Evolutionary conservation across 2,888 invertebrate genomes (phyloP).

Genomic region (Pachymerium ferrugineum): DNA sequence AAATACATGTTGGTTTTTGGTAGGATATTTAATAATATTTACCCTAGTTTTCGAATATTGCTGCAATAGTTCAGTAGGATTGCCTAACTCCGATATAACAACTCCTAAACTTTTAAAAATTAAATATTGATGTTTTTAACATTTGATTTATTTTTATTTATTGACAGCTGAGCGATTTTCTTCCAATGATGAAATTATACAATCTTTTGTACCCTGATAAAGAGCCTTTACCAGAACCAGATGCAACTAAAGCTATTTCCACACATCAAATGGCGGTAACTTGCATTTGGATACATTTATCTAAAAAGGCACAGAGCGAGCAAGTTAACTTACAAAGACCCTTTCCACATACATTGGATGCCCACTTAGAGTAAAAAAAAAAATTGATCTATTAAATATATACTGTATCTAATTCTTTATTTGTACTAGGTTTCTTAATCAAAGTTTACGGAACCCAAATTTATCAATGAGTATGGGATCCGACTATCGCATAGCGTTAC

Average conservation of each 20-base stretch:
- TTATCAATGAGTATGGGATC: constrained; percentile 60
- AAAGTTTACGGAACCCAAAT: constrained; percentile 49
- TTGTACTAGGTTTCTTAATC: constrained; percentile 66
- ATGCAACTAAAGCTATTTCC: constrained; percentile 76
- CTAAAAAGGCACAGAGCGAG: constrained; percentile 87
- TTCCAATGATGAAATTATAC: constrained; percentile 83
- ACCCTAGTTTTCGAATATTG: too few relatives aligned
- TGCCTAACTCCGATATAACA: too few relatives aligned
- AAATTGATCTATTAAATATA: too few relatives aligned
- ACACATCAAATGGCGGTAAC: constrained; percentile 89
- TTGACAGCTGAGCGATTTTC: constrained; percentile 67
- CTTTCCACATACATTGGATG: constrained; percentile 72
- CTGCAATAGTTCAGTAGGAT: too few relatives aligned
- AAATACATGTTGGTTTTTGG: too few relatives aligned
- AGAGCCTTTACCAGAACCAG: constrained; percentile 81
- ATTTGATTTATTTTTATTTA: constrained; percentile 25
- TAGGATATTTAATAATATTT: too few relatives aligned
- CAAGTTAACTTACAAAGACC: constrained; percentile 67
- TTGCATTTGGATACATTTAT: constrained; percentile 93
- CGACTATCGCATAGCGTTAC: constrained; percentile 82
- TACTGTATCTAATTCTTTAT: not conserved
- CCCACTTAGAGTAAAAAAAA: constrained; percentile 69
- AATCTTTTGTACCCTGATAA: constrained; percentile 86
- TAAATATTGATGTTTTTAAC: not conserved
- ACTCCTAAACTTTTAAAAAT: too few relatives aligned